Conservation (phyloP, 1,140 invertebrate species). For the Oscheius sp. region DNA sequence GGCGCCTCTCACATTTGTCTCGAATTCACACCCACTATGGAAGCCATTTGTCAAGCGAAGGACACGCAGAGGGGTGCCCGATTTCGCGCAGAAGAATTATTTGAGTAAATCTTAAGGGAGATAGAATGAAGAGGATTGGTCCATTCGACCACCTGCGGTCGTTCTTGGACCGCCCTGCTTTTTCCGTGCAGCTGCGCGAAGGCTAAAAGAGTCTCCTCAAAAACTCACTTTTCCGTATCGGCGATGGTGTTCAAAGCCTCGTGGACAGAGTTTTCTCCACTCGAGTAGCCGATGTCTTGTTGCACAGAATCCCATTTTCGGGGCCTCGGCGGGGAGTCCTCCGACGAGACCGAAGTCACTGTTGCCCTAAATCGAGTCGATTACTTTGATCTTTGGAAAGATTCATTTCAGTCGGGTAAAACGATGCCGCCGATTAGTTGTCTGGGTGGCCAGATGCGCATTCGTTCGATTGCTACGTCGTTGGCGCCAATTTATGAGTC, state of each 20-base stretch:
- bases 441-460: too few relatives aligned
- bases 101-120: neutral
- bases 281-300: constrained; percentile 43
- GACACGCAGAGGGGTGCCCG: neutral
- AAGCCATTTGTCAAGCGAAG: constrained; percentile 6
- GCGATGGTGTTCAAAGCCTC: constrained; percentile 40
- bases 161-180: too few relatives aligned
- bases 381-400: too few relatives aligned
- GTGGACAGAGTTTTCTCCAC: constrained; percentile 41
- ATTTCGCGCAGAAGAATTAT: neutral
- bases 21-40: constrained; percentile 9
- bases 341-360: constrained; percentile 18
- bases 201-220: neutral
- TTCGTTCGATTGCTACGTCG: too few relatives aligned
- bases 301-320: constrained; percentile 33
- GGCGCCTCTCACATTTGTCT: constrained; percentile 3
- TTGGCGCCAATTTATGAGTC: constrained; percentile 5
- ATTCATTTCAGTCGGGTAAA: too few relatives aligned
- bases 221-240: constrained; percentile 21
- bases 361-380: neutral
- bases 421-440: too few relatives aligned
- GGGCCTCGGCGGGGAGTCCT: constrained; percentile 15
- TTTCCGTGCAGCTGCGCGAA: neutral
- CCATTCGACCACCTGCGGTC: too few relatives aligned
- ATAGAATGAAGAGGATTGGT: neutral